Evolutionary conservation across 2,113 vertebrate species (phyloP).

Genomic region (Thermophis baileyi): DNA sequence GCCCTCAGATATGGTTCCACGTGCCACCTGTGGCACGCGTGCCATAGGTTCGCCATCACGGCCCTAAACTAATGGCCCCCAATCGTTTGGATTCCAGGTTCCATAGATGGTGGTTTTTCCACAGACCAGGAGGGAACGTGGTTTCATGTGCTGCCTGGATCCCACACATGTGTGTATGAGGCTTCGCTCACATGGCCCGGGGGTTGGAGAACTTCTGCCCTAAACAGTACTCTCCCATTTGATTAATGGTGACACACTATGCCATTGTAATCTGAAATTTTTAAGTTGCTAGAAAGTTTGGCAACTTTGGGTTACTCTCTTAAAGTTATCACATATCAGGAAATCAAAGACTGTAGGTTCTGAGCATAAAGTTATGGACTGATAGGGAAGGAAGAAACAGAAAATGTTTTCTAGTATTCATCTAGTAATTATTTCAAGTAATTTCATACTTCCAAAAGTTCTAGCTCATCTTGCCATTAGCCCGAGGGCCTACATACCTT

Average conservation of each 20-base stretch:
- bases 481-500: not conserved
- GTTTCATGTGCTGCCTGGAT: not conserved
- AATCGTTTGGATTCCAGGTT: not conserved
- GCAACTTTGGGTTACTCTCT: not conserved
- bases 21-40: no score
- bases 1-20: no score
- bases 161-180: not conserved
- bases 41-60: no score
- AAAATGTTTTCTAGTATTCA: not conserved
- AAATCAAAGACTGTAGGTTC: not conserved
- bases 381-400: not conserved
- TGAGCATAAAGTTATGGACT: not conserved
- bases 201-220: not conserved
- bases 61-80: not conserved
- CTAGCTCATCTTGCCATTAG: not conserved
- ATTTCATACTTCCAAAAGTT: not conserved
- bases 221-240: not conserved
- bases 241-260: not conserved
- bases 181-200: not conserved
- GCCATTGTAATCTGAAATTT: not conserved
- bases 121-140: accelerated
- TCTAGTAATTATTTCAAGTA: not conserved
- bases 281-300: not conserved
- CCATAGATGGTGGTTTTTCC: not conserved
- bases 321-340: not conserved